phyloP scores from a whole-genome alignment of 2,797 vertebrate genomes.

The Sphenodon punctatus region DNA sequence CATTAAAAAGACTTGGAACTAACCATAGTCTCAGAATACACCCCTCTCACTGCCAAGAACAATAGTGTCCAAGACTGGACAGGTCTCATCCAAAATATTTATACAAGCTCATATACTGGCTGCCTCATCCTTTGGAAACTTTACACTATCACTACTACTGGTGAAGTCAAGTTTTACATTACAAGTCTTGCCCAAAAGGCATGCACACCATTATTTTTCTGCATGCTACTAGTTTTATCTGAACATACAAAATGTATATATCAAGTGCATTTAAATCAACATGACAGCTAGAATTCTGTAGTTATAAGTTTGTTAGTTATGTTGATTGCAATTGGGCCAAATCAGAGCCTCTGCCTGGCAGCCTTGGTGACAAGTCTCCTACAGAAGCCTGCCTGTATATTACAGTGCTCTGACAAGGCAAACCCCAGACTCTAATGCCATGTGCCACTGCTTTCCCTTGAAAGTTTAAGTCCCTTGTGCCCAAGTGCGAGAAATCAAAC shows the following conservation, averaged over 20 bases:
- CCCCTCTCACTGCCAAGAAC: no score
- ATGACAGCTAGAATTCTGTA: fast-evolving
- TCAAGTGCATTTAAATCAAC: background rate
- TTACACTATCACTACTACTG: background rate
- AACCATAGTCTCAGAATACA: no score
- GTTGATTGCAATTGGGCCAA: no score
- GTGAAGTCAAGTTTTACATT: background rate
- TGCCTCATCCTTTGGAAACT: background rate
- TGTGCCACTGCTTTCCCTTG: no score
- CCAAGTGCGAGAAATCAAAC: background rate
- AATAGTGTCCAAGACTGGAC: no score
- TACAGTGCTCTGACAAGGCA: no score
- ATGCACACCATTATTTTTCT: background rate
- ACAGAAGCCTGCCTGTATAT: no score
- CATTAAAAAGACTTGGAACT: no score
- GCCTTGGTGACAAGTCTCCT: background rate
- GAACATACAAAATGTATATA: background rate
- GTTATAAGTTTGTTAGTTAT: background rate
- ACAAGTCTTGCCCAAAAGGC: background rate
- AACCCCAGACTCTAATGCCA: no score
- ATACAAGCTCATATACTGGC: background rate
- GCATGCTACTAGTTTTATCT: background rate
- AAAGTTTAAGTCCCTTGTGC: background rate
- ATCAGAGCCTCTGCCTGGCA: fast-evolving
- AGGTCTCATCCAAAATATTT: no score